These are phyloP conservation scores for Huso huso DNA, from an alignment of 2,797 vertebrate genomes.

Conservation along the genomic window DNA sequence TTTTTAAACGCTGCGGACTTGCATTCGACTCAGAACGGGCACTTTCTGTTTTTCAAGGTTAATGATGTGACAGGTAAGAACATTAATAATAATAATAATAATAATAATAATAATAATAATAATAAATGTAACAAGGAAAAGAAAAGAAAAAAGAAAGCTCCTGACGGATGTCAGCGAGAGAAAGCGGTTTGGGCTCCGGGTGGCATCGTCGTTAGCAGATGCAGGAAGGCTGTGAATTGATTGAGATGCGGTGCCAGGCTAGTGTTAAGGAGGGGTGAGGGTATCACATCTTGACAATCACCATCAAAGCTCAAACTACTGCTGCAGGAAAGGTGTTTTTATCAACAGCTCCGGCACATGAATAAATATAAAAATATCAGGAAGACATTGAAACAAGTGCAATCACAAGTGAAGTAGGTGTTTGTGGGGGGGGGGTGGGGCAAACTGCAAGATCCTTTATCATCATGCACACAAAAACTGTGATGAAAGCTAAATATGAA, in stretches of 20 bases:
- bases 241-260: conserved; percentile 38
- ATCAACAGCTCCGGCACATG: conserved; percentile 23
- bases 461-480: conserved; percentile 10
- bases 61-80: conserved; percentile 31
- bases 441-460: background rate
- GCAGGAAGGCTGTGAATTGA: conserved; percentile 36
- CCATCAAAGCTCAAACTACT: conserved; percentile 19
- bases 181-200: conserved; percentile 12
- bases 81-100: background rate
- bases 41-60: conserved; percentile 12
- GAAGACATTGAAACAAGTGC: conserved; percentile 26
- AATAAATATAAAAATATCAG: conserved; percentile 35
- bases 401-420: background rate
- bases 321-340: conserved; percentile 37
- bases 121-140: background rate
- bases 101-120: no score
- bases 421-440: conserved; percentile 17
- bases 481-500: conserved; percentile 27
- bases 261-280: conserved; percentile 27
- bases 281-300: conserved; percentile 26
- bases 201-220: conserved; percentile 23
- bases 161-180: conserved; percentile 23
- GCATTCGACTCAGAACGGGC: no score
- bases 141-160: conserved; percentile 6
- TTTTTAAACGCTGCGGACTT: no score